Base-by-base conservation (phyloP, 2,113 vertebrate species). In the Aythya baeri region DNA sequence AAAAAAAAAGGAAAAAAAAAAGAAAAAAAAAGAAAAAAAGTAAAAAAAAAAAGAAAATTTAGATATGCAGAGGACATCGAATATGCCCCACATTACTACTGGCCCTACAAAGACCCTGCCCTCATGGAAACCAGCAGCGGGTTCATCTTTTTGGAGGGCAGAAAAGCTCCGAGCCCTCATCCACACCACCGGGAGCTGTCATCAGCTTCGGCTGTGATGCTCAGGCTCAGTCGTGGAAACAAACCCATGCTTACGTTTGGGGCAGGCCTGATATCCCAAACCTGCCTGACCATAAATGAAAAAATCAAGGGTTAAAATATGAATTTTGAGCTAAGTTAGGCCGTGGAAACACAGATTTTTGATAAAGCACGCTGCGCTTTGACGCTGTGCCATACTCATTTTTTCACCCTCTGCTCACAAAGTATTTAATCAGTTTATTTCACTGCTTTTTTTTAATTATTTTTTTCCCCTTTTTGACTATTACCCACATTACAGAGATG, bases 61-160 rank as follows among this genome's bases (percentile, higher is more conserved):
- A 72, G 32, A 13, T 23, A 27, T 17, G 17, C 34, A 29, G 32
- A 1, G 8, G 26, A 7, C 22, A 66, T 26, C 38, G 32, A 38
- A 26, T 26, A 46, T 3, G 8, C 18, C 31, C 10, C 1, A 1
- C 2, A 1, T 44, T 16, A 7, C 31, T 32, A 15, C 36, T 11
- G 57, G 62, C 57, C 34, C 25, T 52, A 32, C 8, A 11, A 23
- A 34, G 16, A 15, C 38, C 49, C 44, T 58, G 18, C 6, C 41
- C 20, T 57, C 26, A 16, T 20, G 34, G 66, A 63, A 43, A 4
- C 8, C 16, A 31, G 3, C 50, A 10, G 15, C 6, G 20, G 32
- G 27, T 54, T 27, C 32, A 17, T 21, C 27, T 12, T 44, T 83
- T 17, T 36, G 34, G 57, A 63, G 17, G 34, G 50, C 11, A 44